Evolutionary conservation across 2,888 invertebrate species (phyloP), one percentile per base, ranked within the genome.

Genomic region (Teleiodes luculella): DNA sequence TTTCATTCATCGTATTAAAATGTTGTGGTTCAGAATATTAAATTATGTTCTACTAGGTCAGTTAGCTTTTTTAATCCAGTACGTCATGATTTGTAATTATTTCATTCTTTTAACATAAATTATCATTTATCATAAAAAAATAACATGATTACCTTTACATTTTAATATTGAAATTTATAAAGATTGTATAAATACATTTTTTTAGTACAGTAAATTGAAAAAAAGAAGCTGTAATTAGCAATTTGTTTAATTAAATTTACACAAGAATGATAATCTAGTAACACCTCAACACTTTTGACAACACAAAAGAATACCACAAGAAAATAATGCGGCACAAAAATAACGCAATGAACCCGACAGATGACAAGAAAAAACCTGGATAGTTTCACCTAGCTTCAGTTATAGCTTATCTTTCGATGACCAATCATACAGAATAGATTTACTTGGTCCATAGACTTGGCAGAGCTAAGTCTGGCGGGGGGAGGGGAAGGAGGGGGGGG

Each of bases 341-440:
- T 2, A 33, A 6, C 33, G 10, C 8, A 20, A n/a, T 28, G 20
- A 28, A n/a, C 43, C 13, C 13, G 5, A 11, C 35, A 18, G 36
- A 47, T 18, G 28, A 33, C 10, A 31, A 4, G 18, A 61, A 62
- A 64, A 66, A 63, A 63, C 48, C 57, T 55, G 55, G 49, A 57
- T 46, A 20, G 13, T 54, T 28, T 20, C n/a, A 43, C 43, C 43
- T 43, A 43, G 24, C 28, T 57, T 57, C 16, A 46, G 31, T 20
- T 55, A 55, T 52, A 62, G 59, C 60, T 65, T 67, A 64, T 68
- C 69, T 67, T 66, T 70, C 71, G 72, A 76, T 78, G 82, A 78
- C 83, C 83, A 83, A 83, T 83, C 80, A 76, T 79, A 78, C 70
- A 73, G 74, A 75, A 77, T 78, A 72, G 76, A 65, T 65, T 59